Base-by-base conservation (phyloP, 2,888 invertebrate genomes). In the Ennomos erosarius region DNA sequence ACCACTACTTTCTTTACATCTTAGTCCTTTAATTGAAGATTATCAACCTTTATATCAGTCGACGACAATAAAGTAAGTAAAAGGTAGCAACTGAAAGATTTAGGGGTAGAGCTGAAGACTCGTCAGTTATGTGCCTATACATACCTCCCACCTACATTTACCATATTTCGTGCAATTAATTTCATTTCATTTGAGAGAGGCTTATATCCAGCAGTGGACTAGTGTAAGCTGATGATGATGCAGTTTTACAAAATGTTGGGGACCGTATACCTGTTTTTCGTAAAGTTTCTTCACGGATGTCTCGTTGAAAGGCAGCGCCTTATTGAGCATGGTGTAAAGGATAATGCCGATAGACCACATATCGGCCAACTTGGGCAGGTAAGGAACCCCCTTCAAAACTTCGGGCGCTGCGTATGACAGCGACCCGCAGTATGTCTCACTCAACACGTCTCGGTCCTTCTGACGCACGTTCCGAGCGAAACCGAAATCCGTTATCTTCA, bases 361-460 rank as follows among this genome's bases (percentile, higher is more conserved):
- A 78, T 98, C 98, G 1, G 96, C 94, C 52, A 93, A 74, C 82
- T 95, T 95, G 0, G 96, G 95, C 73, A 95, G 90, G 76, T 96
- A 96, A 0, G 96, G 95, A 37, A 94, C 92, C 0, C 96, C 97
- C 60, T 91, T 79, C 90, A 94, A 55, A 47, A 92, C 88, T 85
- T 98, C 98, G 0, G 97, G 97, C 0, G 98, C 96, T 0, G 96
- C 97, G 80, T 98, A 98, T 8, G 97, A 97, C n/a, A 97, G 88
- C 10, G 97, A 97, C 0, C 97, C 98, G 76, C 97, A 98, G 77
- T 96, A 97, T 0, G 97, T 97, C 74, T 95, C 94, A 69, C 97
- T 97, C 49, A 95, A 77, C 9, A 95, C 80, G 12, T 93, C 89
- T 2, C 82, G 79, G 39, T 86, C 87, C 33, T 84, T 76, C 34